Percentiles rank a stretch among this genome's conserved stretches.
These are phyloP conservation scores for Amphiprion ocellaris DNA, from an alignment of 2,113 vertebrate species.

Conservation along the genomic window DNA sequence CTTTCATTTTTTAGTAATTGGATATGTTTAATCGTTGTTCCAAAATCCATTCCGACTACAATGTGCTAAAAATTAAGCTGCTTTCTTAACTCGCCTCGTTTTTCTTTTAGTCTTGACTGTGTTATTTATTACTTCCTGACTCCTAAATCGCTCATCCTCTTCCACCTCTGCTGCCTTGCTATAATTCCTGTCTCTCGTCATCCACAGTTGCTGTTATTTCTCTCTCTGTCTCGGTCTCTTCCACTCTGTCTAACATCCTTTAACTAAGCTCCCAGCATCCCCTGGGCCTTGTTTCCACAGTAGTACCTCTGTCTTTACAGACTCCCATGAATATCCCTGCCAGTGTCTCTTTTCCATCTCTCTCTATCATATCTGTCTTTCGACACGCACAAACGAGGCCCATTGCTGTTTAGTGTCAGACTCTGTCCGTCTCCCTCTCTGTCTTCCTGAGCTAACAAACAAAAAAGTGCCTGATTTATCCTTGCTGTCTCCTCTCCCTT, in stretches of 20 bases:
- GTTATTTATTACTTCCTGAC: neutral
- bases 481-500: conserved; percentile 3
- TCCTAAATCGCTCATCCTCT: neutral
- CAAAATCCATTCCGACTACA: neutral
- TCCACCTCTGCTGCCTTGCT: neutral
- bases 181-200: conserved; percentile 12
- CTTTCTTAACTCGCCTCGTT: neutral
- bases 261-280: conserved; percentile 34
- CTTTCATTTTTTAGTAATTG: no score
- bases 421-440: conserved; percentile 19
- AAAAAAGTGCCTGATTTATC: conserved; percentile 35
- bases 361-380: neutral
- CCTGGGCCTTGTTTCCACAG: conserved; percentile 40
- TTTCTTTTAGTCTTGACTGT: neutral
- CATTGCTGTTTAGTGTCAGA: conserved; percentile 2
- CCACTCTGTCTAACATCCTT: conserved; percentile 15
- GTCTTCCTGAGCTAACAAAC: conserved; percentile 34
- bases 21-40: neutral
- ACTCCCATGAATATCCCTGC: conserved; percentile 3
- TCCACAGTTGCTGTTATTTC: conserved; percentile 2
- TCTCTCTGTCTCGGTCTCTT: neutral
- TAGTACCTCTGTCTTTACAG: conserved; percentile 42
- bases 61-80: accelerated
- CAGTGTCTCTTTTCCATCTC: neutral
- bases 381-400: conserved; percentile 2